Conservation (phyloP, 2,888 invertebrate genomes). For the Athalia circularis region DNA sequence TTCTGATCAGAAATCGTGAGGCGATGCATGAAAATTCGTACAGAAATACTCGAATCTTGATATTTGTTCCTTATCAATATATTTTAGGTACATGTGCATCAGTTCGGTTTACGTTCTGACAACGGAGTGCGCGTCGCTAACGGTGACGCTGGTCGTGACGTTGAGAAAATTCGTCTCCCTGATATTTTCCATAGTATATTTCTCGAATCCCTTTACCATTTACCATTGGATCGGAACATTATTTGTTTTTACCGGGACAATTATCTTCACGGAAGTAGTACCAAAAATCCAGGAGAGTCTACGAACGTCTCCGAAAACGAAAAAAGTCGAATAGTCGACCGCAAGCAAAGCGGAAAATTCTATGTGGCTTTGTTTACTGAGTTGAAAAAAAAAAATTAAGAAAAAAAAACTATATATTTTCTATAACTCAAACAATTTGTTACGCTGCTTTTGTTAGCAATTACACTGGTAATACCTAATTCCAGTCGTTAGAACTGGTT, state of each 20-base stretch:
- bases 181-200: conserved; percentile 96
- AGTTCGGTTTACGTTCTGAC: conserved; percentile 96
- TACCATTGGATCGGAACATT: conserved; percentile 94
- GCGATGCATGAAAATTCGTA: background rate
- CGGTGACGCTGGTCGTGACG: conserved; percentile 97
- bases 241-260: conserved; percentile 93
- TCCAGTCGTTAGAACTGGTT: too few species aligned
- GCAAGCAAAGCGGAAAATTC: background rate
- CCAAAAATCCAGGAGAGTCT: conserved; percentile 74
- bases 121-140: conserved; percentile 94
- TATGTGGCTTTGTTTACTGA: background rate
- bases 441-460: too few species aligned
- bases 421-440: too few species aligned
- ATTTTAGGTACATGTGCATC: conserved; percentile 87
- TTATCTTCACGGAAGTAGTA: conserved; percentile 90
- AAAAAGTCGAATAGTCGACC: conserved; percentile 57
- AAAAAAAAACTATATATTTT: too few species aligned
- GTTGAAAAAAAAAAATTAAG: conserved; percentile 6
- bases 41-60: background rate
- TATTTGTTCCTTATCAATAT: background rate
- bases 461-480: too few species aligned
- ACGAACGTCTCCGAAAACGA: conserved; percentile 42
- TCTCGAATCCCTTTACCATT: conserved; percentile 93
- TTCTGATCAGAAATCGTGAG: too few species aligned
- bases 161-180: conserved; percentile 96